Conservation (phyloP, 2,797 vertebrate genomes). For the Amazonetta brasiliensis region DNA sequence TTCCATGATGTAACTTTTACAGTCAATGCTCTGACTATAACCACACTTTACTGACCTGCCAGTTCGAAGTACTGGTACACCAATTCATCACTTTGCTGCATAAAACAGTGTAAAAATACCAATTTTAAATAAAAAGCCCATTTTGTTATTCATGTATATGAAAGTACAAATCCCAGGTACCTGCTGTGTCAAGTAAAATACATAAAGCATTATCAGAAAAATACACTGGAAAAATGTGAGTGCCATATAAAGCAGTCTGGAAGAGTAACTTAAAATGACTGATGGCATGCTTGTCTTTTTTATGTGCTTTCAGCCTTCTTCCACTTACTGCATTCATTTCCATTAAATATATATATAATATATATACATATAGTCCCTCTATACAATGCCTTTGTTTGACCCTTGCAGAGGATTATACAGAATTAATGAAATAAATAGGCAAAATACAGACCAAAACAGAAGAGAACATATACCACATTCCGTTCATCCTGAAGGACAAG, state of each 20-base stretch:
- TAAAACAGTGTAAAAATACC: background rate
- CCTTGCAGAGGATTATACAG: constrained; percentile 29
- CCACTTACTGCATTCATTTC: constrained; percentile 38
- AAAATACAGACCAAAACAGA: constrained; percentile 55
- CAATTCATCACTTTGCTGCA: background rate
- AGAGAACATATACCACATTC: background rate
- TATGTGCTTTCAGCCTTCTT: constrained; percentile 21
- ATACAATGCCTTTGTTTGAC: background rate
- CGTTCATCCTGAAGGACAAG: background rate
- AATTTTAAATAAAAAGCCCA: constrained; percentile 42
- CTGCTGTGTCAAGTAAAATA: constrained; percentile 38
- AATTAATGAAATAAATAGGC: constrained; percentile 39
- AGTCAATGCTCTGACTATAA: background rate
- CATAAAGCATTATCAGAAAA: constrained; percentile 49
- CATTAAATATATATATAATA: background rate
- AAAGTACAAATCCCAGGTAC: constrained; percentile 16
- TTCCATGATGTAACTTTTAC: background rate
- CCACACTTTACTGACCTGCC: background rate
- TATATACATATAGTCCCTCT: background rate
- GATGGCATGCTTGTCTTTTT: constrained; percentile 14
- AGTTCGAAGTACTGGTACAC: background rate
- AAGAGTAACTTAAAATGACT: constrained; percentile 31
- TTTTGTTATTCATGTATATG: constrained; percentile 17
- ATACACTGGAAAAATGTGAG: constrained; percentile 28
- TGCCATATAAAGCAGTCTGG: constrained; percentile 29